phyloP scores from a whole-genome alignment of 2,888 invertebrate genomes.

The Spisula solida region DNA sequence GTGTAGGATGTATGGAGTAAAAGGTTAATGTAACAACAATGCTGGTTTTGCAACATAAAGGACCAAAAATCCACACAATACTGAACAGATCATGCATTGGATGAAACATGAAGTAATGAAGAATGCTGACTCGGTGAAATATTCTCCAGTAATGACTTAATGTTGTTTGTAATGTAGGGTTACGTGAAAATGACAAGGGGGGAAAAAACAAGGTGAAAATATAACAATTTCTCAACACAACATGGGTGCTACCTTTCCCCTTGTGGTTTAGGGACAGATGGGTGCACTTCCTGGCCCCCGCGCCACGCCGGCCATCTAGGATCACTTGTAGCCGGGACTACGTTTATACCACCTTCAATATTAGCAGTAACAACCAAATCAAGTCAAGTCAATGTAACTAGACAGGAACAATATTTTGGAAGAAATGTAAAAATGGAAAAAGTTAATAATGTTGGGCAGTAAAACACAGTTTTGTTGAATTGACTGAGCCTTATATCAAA shows the following conservation, averaged over 20 bases:
- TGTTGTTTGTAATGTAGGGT: not conserved
- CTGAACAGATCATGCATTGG: not conserved
- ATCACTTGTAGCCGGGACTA: slow-evolving; percentile 47
- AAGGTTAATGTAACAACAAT: not conserved
- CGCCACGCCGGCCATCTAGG: slow-evolving; percentile 56
- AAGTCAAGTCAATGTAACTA: not conserved
- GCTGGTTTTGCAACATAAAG: slow-evolving; percentile 5
- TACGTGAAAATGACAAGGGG: not conserved
- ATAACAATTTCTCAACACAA: slow-evolving; percentile 36
- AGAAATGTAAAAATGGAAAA: too few species aligned
- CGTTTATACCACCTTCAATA: slow-evolving; percentile 61
- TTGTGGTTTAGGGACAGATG: slow-evolving; percentile 67
- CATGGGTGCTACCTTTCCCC: slow-evolving; percentile 68
- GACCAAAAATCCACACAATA: not conserved
- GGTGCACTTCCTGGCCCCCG: slow-evolving; percentile 69
- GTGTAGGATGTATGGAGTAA: too few species aligned
- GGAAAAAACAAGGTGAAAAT: slow-evolving; percentile 7
- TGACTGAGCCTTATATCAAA: too few species aligned
- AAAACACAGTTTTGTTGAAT: too few species aligned
- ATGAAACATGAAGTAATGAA: not conserved
- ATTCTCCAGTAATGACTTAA: not conserved
- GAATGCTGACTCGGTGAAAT: not conserved
- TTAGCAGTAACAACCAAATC: slow-evolving; percentile 25
- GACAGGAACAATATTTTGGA: not conserved
- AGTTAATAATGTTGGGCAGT: too few species aligned